Base-by-base conservation (phyloP, 2,888 invertebrate species). In the Melanostoma mellinum region DNA sequence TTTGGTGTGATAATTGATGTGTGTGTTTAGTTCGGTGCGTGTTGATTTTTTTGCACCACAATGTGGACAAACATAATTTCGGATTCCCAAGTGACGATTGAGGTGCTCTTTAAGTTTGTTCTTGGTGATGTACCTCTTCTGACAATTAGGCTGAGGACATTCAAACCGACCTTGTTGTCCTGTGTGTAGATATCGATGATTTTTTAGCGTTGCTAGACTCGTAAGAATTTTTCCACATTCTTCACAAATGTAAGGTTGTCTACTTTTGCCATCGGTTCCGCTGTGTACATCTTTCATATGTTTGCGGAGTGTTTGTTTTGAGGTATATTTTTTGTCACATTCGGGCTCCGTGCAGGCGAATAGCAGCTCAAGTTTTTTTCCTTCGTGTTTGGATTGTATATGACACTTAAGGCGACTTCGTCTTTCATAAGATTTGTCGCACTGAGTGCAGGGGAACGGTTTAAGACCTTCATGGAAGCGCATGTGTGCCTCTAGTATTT, bases 31-130 rank as follows among this genome's bases (percentile, higher is more conserved):
- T 60, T 90, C 90, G 52, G 90, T 90, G 0, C 90, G 86, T 3
- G 90, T 90, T 1, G 90, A 90, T 65, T 90, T 90, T 9, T 89
- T 90, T 30, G 89, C 89, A 3, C 90, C 90, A 53, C 90, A 90
- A 46, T 90, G 89, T 0, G 90, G 90, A 46, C 90, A 90, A 2
- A 90, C 89, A 53, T 90, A 90, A 38, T 90, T 90, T 72, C 90
- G 90, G 58, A 91, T 90, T n/a, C 90, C 91, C 0, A 90, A 89
- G 73, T 90, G 90, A 0, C 90, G 89, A 88, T 90, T 90, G 20
- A 90, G 75, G 74, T 90, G 91, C 77, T 90, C 90, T 56, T 90
- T 87, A 3, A 91, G 86, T 1, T 90, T 90, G 38, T 89, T 89
- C 53, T 89, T 90, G 9, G 90, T 90, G 6, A 90, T 90, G 60